Conservation (phyloP, 2,797 vertebrate genomes). For the Helicolenus hilgendorfi region DNA sequence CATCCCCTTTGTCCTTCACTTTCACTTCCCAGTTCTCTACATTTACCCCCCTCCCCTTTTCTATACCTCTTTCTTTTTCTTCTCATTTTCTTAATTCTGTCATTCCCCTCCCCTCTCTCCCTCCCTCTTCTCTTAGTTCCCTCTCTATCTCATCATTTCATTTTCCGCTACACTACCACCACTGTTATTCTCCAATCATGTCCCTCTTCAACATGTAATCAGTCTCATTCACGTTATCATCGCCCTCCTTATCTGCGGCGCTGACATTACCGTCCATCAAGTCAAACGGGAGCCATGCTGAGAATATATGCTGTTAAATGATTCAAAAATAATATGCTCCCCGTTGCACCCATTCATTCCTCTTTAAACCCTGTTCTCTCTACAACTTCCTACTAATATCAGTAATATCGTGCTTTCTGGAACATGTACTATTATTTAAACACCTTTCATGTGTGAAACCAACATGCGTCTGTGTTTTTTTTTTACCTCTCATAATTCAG, state of each 20-base stretch:
- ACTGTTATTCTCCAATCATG: slow-evolving; percentile 1
- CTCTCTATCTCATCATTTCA: slow-evolving; percentile 2
- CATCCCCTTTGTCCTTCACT: neutral
- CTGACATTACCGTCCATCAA: slow-evolving; percentile 42
- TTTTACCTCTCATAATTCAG: neutral
- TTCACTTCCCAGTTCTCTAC: neutral
- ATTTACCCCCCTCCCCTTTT: neutral
- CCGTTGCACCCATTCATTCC: neutral
- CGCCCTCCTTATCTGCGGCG: slow-evolving; percentile 18
- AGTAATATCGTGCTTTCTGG: neutral
- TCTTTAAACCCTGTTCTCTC: neutral
- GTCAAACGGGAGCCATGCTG: slow-evolving; percentile 37
- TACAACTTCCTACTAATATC: neutral
- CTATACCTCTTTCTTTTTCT: neutral
- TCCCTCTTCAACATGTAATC: slow-evolving; percentile 38
- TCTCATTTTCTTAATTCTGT: neutral
- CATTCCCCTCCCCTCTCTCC: neutral
- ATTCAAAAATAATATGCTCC: slow-evolving; percentile 59
- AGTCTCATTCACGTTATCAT: slow-evolving; percentile 34
- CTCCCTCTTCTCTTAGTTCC: neutral
- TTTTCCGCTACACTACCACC: slow-evolving; percentile 25
- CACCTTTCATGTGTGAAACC: neutral
- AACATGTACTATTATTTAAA: neutral
- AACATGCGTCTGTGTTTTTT: neutral
- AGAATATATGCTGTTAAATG: slow-evolving; percentile 51